Base-by-base conservation (phyloP, 2,113 vertebrate species). In the Nothoprocta perdicaria region DNA sequence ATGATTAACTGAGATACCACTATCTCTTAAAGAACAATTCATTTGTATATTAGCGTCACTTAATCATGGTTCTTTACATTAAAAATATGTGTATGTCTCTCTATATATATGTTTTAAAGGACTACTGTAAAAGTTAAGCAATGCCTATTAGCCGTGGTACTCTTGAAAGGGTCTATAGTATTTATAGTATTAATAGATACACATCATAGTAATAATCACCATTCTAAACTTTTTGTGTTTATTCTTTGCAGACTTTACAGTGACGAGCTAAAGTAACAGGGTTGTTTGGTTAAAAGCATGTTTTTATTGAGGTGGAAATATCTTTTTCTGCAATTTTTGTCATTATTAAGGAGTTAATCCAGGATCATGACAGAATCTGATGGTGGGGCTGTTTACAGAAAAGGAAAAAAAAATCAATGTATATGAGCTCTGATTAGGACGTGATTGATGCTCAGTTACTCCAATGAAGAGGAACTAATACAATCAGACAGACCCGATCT, bases 361-460 rank as follows among this genome's bases (percentile, higher is more conserved):
- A 40, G 55, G 67, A 84, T 79, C 17, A 1, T 50, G 77, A 77
- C 57, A 87, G 89, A 79, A 87, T 71, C 77, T 90, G 74, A 76
- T 92, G 74, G 63, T 69, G 83, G 76, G 23, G 74, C 83, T 69
- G 60, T 86, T 95, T 84, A 73, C 73, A 80, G 71, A 31, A 57
- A 57, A 55, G 92, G 81, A 69, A 78, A 89, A 93, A 69, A 79
- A 90, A 95, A 58, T 92, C 95, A 90, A 48, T 93, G 66, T 82
- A 94, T 24, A 0, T 73, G 86, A 88, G 74, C 90, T 90, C 60
- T 96, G 94, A 96, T 96, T 95, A 95, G 94, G 89, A 95, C 60
- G 71, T 96, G 96, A 96, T 94, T 95, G 95, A 96, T 96, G 94
- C 92, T 93, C 85, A 77, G 94, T 94, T 95, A 88, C 94, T 93